phyloP scores from a whole-genome alignment of 2,113 vertebrate genomes.

The Spermophilus dauricus region DNA sequence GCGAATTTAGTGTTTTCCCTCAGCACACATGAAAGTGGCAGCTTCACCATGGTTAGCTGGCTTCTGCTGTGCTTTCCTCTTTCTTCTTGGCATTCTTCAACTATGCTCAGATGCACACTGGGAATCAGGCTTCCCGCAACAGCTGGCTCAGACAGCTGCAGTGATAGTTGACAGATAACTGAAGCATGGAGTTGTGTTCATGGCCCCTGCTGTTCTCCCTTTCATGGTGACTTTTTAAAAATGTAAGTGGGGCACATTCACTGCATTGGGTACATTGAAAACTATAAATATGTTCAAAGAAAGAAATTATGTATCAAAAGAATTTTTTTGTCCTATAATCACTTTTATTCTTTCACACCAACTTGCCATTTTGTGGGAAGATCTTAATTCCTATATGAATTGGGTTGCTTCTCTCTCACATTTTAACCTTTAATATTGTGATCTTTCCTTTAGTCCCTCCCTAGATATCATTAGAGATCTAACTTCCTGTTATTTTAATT shows the following conservation, averaged over 20 bases:
- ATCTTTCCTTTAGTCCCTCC: not conserved
- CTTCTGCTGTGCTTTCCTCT: not conserved
- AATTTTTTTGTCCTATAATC: not conserved
- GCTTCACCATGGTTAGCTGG: not conserved
- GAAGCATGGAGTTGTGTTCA: not conserved
- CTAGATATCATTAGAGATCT: not conserved
- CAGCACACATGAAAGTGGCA: too few species aligned
- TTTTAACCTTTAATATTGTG: not conserved
- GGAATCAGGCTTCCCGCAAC: not conserved
- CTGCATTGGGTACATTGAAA: not conserved
- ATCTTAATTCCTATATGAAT: not conserved
- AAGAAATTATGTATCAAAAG: not conserved
- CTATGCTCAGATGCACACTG: not conserved
- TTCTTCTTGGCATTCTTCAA: not conserved
- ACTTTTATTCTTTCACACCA: not conserved
- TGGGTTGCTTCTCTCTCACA: not conserved
- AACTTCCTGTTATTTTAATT: not conserved
- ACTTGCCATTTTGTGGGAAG: not conserved
- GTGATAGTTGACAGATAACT: not conserved
- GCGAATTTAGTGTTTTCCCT: not conserved
- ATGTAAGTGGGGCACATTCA: not conserved
- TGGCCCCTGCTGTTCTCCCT: not conserved
- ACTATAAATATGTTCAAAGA: not conserved
- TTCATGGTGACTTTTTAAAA: not conserved
- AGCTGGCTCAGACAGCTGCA: slow-evolving; percentile 35